These are phyloP conservation scores for Leucophenga maculata DNA, from an alignment of 2,888 invertebrate genomes.

Conservation along the genomic window DNA sequence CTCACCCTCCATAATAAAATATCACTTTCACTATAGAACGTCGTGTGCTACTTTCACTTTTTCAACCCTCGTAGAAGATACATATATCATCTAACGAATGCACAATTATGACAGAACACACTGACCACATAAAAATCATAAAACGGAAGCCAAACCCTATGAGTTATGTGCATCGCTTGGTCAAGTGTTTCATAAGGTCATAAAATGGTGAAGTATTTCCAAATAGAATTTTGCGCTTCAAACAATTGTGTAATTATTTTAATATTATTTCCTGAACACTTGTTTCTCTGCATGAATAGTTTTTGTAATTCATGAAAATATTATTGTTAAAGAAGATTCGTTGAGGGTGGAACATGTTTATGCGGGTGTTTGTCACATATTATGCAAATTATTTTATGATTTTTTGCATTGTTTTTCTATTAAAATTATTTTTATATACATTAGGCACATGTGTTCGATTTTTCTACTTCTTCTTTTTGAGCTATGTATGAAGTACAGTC, in stretches of 20 bases:
- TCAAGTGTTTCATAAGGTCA: conserved; percentile 6
- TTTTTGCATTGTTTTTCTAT: too few species aligned
- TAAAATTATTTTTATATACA: too few species aligned
- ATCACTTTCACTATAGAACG: too few species aligned
- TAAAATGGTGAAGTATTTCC: neutral
- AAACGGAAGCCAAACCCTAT: neutral
- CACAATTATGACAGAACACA: conserved; percentile 3
- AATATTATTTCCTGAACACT: conserved; percentile 28
- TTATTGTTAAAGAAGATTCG: conserved; percentile 15
- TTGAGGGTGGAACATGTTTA: conserved; percentile 9
- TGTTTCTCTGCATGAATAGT: conserved; percentile 43
- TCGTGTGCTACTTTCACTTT: neutral
- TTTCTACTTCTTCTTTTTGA: too few species aligned
- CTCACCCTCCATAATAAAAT: conserved; percentile 24
- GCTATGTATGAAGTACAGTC: too few species aligned
- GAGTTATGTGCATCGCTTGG: conserved; percentile 4
- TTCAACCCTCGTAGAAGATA: neutral
- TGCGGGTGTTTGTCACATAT: conserved; percentile 36
- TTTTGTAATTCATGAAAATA: conserved; percentile 22
- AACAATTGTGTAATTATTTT: conserved; percentile 15
- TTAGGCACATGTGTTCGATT: too few species aligned
- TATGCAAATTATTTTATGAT: too few species aligned
- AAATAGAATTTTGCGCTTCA: neutral
- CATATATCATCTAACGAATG: neutral
- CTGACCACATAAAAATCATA: conserved; percentile 4